phyloP scores from a whole-genome alignment of 2,113 vertebrate genomes.

The Microtus ochrogaster region DNA sequence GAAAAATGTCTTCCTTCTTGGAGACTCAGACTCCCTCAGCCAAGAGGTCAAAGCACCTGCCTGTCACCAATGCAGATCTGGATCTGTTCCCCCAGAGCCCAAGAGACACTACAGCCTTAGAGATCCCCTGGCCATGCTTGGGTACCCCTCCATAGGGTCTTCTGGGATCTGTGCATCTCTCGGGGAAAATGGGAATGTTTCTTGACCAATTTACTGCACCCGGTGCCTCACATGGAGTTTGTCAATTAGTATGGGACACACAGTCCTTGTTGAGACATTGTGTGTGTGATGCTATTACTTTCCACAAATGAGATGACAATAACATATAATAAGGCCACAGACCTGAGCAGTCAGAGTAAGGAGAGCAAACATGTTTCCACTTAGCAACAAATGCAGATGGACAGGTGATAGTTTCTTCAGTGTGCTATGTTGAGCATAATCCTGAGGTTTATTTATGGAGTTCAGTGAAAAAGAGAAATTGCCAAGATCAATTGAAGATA shows the following conservation, averaged over 20 bases:
- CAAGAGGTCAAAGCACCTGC: conserved; percentile 42
- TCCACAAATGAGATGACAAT: neutral
- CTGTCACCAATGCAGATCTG: conserved; percentile 4
- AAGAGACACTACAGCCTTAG: neutral
- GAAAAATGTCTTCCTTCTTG: conserved; percentile 37
- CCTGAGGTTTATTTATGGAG: neutral
- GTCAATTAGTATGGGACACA: neutral
- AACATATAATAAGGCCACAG: neutral
- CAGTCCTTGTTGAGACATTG: neutral
- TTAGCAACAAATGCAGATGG: neutral
- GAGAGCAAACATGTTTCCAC: neutral
- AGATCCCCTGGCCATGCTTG: neutral
- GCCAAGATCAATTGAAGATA: neutral
- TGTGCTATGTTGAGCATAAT: accelerated
- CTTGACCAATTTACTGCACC: neutral
- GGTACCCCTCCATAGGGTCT: neutral
- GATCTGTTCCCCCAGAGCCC: neutral
- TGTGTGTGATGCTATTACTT: neutral
- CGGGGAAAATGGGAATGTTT: neutral
- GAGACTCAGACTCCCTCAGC: conserved; percentile 47
- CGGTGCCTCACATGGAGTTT: neutral
- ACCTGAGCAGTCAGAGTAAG: neutral
- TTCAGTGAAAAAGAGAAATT: neutral
- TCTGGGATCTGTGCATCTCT: neutral
- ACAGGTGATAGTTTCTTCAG: neutral